A percentile compares a stretch with the other conserved stretches of the same genome.
Conservation (phyloP, 1,140 invertebrate genomes). For the Heliconius nattereri region DNA sequence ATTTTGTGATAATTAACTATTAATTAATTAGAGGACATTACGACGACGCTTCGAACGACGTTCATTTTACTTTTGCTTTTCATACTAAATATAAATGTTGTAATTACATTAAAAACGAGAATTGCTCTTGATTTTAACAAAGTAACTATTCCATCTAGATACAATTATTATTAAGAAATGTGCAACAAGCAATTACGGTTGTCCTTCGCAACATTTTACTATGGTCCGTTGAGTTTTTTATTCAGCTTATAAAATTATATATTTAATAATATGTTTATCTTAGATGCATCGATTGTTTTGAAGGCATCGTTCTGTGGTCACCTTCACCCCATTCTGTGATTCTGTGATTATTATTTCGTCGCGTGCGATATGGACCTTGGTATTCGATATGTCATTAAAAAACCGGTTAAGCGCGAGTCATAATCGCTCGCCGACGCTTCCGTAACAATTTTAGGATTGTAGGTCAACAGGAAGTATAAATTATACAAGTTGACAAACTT, state of each 20-base stretch:
- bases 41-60: no score
- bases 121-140: conserved; percentile 8
- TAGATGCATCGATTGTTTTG: conserved; percentile 30
- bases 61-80: no score
- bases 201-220: conserved; percentile 35
- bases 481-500: no score
- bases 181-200: conserved; percentile 35
- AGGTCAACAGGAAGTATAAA: no score
- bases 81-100: neutral
- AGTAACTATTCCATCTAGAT: conserved; percentile 24
- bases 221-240: conserved; percentile 41
- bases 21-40: no score
- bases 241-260: conserved; percentile 35
- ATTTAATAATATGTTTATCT: conserved; percentile 21
- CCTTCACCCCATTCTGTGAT: conserved; percentile 39
- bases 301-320: conserved; percentile 33
- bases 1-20: no score
- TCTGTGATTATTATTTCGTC: conserved; percentile 41
- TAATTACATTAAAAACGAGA: no score
- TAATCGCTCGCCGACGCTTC: no score
- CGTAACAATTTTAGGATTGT: no score
- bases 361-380: conserved; percentile 56
- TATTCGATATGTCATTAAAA: conserved; percentile 40
- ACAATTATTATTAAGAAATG: conserved; percentile 41
- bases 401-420: no score